A percentile compares a stretch with the other conserved stretches of the same genome.
Evolutionary conservation across 2,888 invertebrate genomes (phyloP).

Genomic region (Poecilus cupreus): DNA sequence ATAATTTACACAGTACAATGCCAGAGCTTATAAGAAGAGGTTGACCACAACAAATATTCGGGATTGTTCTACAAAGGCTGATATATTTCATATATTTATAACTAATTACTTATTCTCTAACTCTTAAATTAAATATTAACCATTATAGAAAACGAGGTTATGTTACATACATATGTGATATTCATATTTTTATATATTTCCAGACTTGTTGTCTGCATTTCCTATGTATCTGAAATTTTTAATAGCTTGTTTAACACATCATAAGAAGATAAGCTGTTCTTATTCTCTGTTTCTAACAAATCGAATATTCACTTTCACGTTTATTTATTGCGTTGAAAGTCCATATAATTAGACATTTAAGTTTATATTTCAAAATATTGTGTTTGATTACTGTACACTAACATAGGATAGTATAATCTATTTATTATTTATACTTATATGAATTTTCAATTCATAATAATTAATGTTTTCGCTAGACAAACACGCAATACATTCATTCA

Average conservation of each 20-base stretch:
- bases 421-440: slow-evolving; percentile 26
- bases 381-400: slow-evolving; percentile 36
- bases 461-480: slow-evolving; percentile 19
- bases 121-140: slow-evolving; percentile 47
- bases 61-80: slow-evolving; percentile 54
- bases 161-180: slow-evolving; percentile 46
- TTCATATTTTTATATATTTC: slow-evolving; percentile 38
- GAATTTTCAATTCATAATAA: slow-evolving; percentile 4
- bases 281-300: slow-evolving; percentile 25
- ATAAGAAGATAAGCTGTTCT: slow-evolving; percentile 36
- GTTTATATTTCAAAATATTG: slow-evolving; percentile 29
- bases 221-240: slow-evolving; percentile 38
- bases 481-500: slow-evolving; percentile 20
- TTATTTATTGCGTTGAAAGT: slow-evolving; percentile 21
- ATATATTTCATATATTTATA: slow-evolving; percentile 31
- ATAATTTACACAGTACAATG: slow-evolving; percentile 72
- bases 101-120: slow-evolving; percentile 28
- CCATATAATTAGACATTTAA: slow-evolving; percentile 25
- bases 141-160: slow-evolving; percentile 51
- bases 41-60: slow-evolving; percentile 32
- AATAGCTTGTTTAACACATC: slow-evolving; percentile 34
- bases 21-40: slow-evolving; percentile 66
- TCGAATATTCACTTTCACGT: slow-evolving; percentile 27
- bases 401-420: slow-evolving; percentile 28
- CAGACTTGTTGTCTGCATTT: slow-evolving; percentile 23